Evolutionary conservation across 1,140 invertebrate species (phyloP), one percentile per base, ranked within the genome.

Genomic region (Papilio dardanus): DNA sequence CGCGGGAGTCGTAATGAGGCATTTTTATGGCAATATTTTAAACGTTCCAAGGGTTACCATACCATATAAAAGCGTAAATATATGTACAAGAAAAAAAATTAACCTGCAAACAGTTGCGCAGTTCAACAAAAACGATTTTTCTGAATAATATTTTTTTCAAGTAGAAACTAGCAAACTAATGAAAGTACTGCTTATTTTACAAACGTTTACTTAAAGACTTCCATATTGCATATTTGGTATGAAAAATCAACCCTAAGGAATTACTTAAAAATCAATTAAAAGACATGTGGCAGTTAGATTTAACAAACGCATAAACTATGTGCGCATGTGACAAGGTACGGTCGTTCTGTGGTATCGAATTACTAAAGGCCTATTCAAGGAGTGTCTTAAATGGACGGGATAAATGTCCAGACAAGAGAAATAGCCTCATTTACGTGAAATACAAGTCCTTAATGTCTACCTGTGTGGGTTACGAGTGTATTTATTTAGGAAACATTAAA

Each of bases 21-120:
- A 28, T 28, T 62, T 58, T 62, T 62, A 62, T 28, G 21, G 54
- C 24, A 62, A 62, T 2, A 21, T 62, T 62, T 62, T 62, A 62
- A 62, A 28, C 54, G 24, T 28, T 62, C 12, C 24, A 62, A 62
- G 54, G 54, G 54, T 28, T 62, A 14, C 54, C 30, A 28, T n/a
- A n/a, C n/a, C 46, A 28, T 46, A 28, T 21, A 28, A 62, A 62
- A 62, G 54, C 54, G 21, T 28, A 28, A 62, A 58, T 28, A 62
- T 28, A 62, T 28, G 1, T 54, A 12, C 7, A 24, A 21, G 1
- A 62, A 58, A 28, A 28, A 24, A 28, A 28, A 46, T 19, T 7
- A 19, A 46, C 12, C 3, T 37, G 7, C 35, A 10, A 7, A 37
- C 35, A 7, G 7, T 8, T 12, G 0, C 5, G 8, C 35, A 0